Evolutionary conservation across 1,140 invertebrate species (phyloP).

Genomic region (Bradysia coprophila): DNA sequence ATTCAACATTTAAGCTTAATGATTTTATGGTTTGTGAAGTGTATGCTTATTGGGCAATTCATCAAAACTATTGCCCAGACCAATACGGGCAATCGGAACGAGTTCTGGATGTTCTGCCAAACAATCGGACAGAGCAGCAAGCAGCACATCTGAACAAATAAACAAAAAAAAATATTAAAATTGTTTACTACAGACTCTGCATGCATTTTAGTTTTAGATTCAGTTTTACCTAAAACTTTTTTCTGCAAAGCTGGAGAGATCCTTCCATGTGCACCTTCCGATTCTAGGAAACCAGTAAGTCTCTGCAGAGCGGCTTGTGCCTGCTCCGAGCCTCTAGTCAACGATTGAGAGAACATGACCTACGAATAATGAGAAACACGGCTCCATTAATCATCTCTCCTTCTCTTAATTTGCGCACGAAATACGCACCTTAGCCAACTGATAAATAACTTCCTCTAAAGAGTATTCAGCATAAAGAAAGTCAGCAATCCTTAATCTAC

Average conservation of each 20-base stretch:
- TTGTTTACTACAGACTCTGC: not conserved
- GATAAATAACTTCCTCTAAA: slow-evolving; percentile 55
- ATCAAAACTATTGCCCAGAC: slow-evolving; percentile 8
- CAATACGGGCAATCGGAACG: slow-evolving; percentile 26
- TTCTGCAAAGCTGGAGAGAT: slow-evolving; percentile 48
- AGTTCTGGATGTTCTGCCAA: slow-evolving; percentile 45
- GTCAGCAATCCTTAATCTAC: slow-evolving; percentile 37
- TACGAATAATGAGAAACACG: slow-evolving; percentile 9
- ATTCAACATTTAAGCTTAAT: too few relatives aligned
- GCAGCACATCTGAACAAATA: slow-evolving; percentile 38
- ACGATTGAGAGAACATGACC: slow-evolving; percentile 50
- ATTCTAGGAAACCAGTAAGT: slow-evolving; percentile 47
- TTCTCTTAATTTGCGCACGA: too few relatives aligned
- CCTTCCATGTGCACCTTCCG: slow-evolving; percentile 44
- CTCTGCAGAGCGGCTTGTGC: slow-evolving; percentile 45
- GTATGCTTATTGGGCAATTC: not conserved
- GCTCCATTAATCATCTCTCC: too few relatives aligned
- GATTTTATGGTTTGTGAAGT: not conserved
- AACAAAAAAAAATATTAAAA: slow-evolving; percentile 2
- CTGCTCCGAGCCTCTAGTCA: slow-evolving; percentile 38
- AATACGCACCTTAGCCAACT: slow-evolving; percentile 45
- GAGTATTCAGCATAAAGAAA: slow-evolving; percentile 50
- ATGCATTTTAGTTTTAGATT: not conserved
- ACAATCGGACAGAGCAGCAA: slow-evolving; percentile 48
- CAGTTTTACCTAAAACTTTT: slow-evolving; percentile 43